Evolutionary conservation across 2,113 vertebrate species (phyloP).

Genomic region (Cercocebus atys): DNA sequence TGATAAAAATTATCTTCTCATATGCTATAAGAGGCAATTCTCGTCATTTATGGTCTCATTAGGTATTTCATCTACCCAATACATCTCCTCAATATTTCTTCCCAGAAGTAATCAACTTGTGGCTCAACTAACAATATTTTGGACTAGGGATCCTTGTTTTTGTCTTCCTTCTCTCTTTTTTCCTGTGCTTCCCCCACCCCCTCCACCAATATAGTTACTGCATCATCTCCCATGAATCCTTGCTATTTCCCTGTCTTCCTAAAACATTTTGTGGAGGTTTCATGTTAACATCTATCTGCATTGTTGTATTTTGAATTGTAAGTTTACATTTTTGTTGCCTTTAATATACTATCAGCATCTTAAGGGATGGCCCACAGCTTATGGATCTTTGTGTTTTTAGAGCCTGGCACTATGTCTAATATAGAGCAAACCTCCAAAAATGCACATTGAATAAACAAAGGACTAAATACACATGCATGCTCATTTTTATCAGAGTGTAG

Average conservation of each 20-base stretch:
- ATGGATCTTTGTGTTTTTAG: not conserved
- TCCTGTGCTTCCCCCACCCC: not conserved
- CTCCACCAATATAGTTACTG: not conserved
- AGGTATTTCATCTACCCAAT: constrained; percentile 72
- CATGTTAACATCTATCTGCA: not conserved
- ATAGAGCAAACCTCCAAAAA: not conserved
- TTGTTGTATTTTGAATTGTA: not conserved
- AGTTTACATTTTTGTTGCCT: not conserved
- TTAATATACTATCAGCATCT: not conserved
- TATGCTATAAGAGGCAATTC: constrained; percentile 68
- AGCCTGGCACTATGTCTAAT: not conserved
- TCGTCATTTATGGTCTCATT: constrained; percentile 79
- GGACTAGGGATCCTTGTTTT: not conserved
- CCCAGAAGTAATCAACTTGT: constrained; percentile 45
- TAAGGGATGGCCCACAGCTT: not conserved
- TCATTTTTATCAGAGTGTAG: not conserved
- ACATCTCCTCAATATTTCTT: constrained; percentile 66
- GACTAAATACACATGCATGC: not conserved
- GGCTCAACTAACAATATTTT: constrained; percentile 40
- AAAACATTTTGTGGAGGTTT: not conserved
- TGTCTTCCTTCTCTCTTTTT: not conserved
- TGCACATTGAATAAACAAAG: not conserved
- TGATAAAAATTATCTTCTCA: constrained; percentile 79
- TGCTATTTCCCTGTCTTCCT: not conserved
- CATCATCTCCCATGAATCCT: not conserved